Base-by-base conservation (phyloP, 2,888 invertebrate genomes). In the Imbricaverruca yamaguchii region DNA sequence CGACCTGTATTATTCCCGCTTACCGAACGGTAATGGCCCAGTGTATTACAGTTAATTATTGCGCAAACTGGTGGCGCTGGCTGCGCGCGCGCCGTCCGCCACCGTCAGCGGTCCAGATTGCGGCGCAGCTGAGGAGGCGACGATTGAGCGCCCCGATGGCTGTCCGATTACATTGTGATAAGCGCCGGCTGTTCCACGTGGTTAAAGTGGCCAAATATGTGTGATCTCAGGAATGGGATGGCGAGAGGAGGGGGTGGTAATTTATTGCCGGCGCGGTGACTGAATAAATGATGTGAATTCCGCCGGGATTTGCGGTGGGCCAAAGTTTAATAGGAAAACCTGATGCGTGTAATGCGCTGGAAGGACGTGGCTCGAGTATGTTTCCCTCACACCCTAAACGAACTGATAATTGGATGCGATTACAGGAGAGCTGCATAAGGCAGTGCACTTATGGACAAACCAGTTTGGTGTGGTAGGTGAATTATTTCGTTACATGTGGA, bases 11-110 rank as follows among this genome's bases (percentile, higher is more conserved):
- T 63, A 65, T 55, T 55, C 61, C 80, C 65, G 65, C 65, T 80
- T 80, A 80, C 65, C 53, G 25, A 23, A 12, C 80, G n/a, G 39
- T 55, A 65, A 65, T 63, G 80, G 63, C 55, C 63, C 21, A 53
- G 39, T 55, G 55, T 63, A 80, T 65, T 63, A 63, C 63, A 80
- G 65, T 80, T 65, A 80, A 65, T 80, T 80, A 63, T 65, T 63
- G 53, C 65, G 55, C 80, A 80, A 63, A 65, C 63, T 80, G 80
- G 65, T 55, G 63, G 61, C 53, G 39, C 21, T 13, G 55, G 61
- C 15, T n/a, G 59, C 25, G 63, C 65, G 56, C 80, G 80, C 61
- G 59, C n/a, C 63, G n/a, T 25, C 39, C 59, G 61, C 39, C 39
- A 9, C 65, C 61, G 61, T 18, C 61, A 12, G 23, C 65, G n/a